Base-by-base conservation (phyloP, 1,140 invertebrate species). In the Halesus radiatus region DNA sequence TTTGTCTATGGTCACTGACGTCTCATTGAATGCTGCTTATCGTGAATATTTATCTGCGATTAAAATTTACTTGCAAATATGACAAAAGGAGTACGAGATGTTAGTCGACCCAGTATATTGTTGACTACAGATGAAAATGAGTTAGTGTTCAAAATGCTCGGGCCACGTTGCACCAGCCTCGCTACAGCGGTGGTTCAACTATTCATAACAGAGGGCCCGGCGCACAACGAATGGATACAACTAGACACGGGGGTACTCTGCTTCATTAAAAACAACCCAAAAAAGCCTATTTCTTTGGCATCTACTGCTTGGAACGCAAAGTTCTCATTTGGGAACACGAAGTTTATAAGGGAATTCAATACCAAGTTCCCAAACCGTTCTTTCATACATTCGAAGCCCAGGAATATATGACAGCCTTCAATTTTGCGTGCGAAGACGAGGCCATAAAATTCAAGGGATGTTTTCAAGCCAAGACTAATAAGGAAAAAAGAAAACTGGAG, bases 371-470 rank as follows among this genome's bases (percentile, higher is more conserved):
- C 0, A 87, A 93, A 74, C 88, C 93, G 13, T 98, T 94, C 88
- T 94, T 99, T 84, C 95, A 98, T 85, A 96, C 95, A 7, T 99
- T 99, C 90, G 97, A 99, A 89, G 96, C 95, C 76, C 96, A 98
- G 89, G 95, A 64, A 64, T 29, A 64, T 23, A 64, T 64, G 60
- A 13, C 15, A 16, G 60, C 60, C 15, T 64, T 64, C 23, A 64
- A 64, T 29, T 64, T 64, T 29, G 60, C 60, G 0, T 29, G 60
- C 23, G 23, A 23, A 29, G 23, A 10, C 5, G 60, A 64, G 23
- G 60, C 60, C 3, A 13, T 13, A 45, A 13, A 8, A 45, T 45
- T 45, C 10, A 1, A 45, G 1, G 10, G 15, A 23, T 29, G 5
- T 13, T 56, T 56, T 56, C 4, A 56, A 56, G n/a, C 7, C n/a